Evolutionary conservation across 2,888 invertebrate species (phyloP), one percentile per base, ranked within the genome.

Genomic region (Pachycephus smyrnensis): DNA sequence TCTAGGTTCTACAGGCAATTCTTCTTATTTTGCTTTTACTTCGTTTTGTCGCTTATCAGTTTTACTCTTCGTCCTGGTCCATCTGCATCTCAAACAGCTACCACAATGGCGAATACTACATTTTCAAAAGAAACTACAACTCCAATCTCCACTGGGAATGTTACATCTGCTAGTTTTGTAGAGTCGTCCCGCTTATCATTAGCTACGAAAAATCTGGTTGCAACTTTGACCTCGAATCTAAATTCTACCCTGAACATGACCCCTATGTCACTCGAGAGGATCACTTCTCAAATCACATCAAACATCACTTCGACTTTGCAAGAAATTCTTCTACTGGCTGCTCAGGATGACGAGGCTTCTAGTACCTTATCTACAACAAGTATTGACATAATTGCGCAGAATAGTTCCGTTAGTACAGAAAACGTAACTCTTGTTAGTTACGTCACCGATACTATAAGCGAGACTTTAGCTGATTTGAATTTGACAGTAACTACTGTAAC

Each of bases 51-150:
- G 4, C 92, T 98, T 81, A 94, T 96, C 11, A 97, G 98, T 85
- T 98, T 99, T 88, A 96, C 97, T 2, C 92, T 97, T 74, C 94
- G 99, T 4, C 99, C 99, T 0, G 97, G 97, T 0, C 97, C 97
- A 23, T 80, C 75, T 69, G 73, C 76, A 74, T 82, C 71, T 75
- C 82, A 40, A 71, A 73, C 73, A 2, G 77, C 74, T 68, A 81
- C 73, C 73, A 71, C 71, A 76, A 75, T 68, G 82, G 80, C 74
- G 68, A 76, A 69, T 31, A 2, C 31, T 3, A 71, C 71, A 15
- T 69, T 32, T 9, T 69, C 69, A 31, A 71, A 71, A 15, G 12
- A 32, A 31, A 71, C 71, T 31, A 55, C 55, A 2, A 71, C 71
- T 31, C 71, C 71, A 23, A 71, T 33, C 15, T 31, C 33, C 23